Conservation (phyloP, 2,797 vertebrate species). For the Gadopsis marmoratus region DNA sequence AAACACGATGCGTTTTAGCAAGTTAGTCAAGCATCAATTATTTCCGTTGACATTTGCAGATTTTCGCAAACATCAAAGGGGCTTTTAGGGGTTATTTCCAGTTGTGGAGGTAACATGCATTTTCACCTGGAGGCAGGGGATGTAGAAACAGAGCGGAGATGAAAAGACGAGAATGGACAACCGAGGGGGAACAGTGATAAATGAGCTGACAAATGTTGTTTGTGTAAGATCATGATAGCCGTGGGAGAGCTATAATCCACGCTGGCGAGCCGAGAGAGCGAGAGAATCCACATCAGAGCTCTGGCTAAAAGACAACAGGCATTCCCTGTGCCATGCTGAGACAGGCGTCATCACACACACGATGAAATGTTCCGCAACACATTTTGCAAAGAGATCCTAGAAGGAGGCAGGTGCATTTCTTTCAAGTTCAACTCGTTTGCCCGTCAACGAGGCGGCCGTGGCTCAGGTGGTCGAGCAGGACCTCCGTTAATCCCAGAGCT, state of each 20-base stretch:
- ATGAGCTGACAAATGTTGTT: slow-evolving; percentile 89
- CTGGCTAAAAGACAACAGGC: slow-evolving; percentile 52
- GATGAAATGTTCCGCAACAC: slow-evolving; percentile 12
- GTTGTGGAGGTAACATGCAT: slow-evolving; percentile 70
- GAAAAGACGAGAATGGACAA: slow-evolving; percentile 83
- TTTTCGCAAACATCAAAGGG: slow-evolving; percentile 73
- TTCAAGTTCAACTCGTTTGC: slow-evolving; percentile 13
- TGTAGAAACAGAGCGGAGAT: slow-evolving; percentile 81
- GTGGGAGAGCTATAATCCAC: slow-evolving; percentile 83
- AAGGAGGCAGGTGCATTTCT: slow-evolving; percentile 25
- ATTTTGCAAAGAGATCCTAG: slow-evolving; percentile 14
- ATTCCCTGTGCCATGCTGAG: slow-evolving; percentile 45
- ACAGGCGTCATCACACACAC: slow-evolving; percentile 33
- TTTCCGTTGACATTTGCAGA: slow-evolving; percentile 69
- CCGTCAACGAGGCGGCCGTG: too few species aligned
- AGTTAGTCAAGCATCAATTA: slow-evolving; percentile 66
- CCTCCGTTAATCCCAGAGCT: too few species aligned
- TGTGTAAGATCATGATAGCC: slow-evolving; percentile 85
- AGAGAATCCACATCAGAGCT: slow-evolving; percentile 62
- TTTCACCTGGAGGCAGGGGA: slow-evolving; percentile 76
- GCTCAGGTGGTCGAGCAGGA: too few species aligned
- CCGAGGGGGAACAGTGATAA: slow-evolving; percentile 83
- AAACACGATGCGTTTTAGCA: slow-evolving; percentile 39
- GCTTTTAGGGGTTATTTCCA: slow-evolving; percentile 75
- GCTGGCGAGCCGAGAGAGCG: slow-evolving; percentile 59